phyloP scores from a whole-genome alignment of 2,797 vertebrate genomes.

The Monodelphis domestica region DNA sequence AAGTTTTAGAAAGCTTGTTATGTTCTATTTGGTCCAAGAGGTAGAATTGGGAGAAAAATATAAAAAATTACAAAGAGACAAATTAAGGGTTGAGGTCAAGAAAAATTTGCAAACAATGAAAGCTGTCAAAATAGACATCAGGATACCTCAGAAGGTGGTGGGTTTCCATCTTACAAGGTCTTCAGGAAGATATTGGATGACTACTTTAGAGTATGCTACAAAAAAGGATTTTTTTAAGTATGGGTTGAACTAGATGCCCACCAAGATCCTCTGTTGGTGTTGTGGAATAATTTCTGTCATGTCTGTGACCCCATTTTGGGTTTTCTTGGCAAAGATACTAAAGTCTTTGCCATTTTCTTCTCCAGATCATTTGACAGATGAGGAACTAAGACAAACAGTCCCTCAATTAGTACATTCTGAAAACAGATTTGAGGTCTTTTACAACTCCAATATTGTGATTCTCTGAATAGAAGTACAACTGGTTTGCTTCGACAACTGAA shows the following conservation, averaged over 20 bases:
- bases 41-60: background rate
- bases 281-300: too few relatives aligned
- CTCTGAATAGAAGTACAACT: background rate
- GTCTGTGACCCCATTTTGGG: too few relatives aligned
- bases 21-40: background rate
- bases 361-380: too few relatives aligned
- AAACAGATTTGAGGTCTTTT: too few relatives aligned
- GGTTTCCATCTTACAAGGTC: background rate
- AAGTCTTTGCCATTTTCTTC: too few relatives aligned
- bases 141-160: background rate
- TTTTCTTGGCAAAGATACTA: too few relatives aligned
- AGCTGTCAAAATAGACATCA: background rate
- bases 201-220: background rate
- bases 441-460: background rate
- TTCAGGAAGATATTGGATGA: background rate
- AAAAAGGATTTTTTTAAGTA: background rate
- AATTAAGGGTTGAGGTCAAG: background rate
- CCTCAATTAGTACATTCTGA: too few relatives aligned
- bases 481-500: background rate
- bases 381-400: too few relatives aligned
- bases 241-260: background rate
- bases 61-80: background rate
- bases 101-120: background rate
- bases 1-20: background rate
- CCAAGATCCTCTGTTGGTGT: too few relatives aligned